A percentile compares a stretch with the other conserved stretches of the same genome.
phyloP scores from a whole-genome alignment of 2,113 vertebrate genomes.

The Brachypteracias leptosomus region DNA sequence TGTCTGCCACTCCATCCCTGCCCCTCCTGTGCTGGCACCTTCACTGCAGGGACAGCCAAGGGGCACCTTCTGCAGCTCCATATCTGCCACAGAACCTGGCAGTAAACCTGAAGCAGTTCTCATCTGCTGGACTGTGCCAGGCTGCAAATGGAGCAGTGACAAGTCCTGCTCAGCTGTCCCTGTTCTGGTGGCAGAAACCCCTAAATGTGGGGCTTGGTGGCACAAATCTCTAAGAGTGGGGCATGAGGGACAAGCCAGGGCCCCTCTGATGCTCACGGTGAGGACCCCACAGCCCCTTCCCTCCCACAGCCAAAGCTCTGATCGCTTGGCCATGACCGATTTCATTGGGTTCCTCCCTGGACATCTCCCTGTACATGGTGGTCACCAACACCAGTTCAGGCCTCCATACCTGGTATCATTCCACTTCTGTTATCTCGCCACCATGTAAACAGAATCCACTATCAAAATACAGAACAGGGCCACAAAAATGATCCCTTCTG shows the following conservation, averaged over 20 bases:
- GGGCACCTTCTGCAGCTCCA: background rate
- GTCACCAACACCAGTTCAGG: background rate
- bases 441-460: background rate
- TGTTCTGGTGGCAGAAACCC: background rate
- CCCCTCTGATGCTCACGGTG: background rate
- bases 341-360: background rate
- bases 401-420: background rate
- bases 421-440: background rate
- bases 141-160: background rate
- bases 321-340: background rate
- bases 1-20: too few species aligned
- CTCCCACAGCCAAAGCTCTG: background rate
- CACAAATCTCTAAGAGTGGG: background rate
- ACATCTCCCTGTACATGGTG: fast-evolving
- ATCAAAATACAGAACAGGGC: background rate
- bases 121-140: background rate
- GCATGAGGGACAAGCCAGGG: background rate
- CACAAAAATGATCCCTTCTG: background rate
- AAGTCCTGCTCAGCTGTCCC: background rate
- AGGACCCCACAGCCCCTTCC: background rate
- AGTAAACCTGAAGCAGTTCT: background rate
- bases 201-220: background rate
- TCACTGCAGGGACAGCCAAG: background rate
- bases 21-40: background rate
- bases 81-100: background rate